phyloP scores from a whole-genome alignment of 2,113 vertebrate species.

The Hemiprocne comata region DNA sequence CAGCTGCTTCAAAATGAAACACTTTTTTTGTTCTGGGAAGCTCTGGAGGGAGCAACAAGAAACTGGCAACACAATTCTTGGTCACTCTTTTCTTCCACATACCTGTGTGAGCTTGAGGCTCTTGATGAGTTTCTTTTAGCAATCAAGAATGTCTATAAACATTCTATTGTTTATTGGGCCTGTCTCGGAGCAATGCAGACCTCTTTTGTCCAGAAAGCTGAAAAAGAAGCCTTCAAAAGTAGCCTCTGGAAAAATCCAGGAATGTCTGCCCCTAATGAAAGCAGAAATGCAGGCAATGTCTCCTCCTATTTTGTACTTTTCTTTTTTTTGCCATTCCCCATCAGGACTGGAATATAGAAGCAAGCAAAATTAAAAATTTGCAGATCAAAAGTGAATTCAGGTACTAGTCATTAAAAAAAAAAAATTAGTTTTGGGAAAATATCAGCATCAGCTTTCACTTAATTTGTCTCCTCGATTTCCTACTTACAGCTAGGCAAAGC shows the following conservation, averaged over 20 bases:
- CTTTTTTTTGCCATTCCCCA: not conserved
- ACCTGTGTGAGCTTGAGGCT: not conserved
- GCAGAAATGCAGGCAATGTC: not conserved
- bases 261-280: not conserved
- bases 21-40: not conserved
- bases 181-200: not conserved
- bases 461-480: not conserved
- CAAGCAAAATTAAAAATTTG: not conserved
- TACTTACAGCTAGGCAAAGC: not conserved
- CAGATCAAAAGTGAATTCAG: conserved; percentile 1
- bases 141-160: not conserved
- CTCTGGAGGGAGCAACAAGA: not conserved
- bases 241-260: not conserved
- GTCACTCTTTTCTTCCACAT: not conserved
- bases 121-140: not conserved
- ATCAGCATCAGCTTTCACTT: not conserved
- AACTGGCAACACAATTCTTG: not conserved
- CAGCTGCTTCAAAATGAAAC: not conserved
- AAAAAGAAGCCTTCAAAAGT: not conserved
- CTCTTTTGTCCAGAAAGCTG: not conserved
- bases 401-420: not conserved
- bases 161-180: not conserved
- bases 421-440: not conserved
- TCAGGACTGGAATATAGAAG: not conserved
- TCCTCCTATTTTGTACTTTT: not conserved